Conservation (phyloP, 2,113 vertebrate species). For the Oncorhynchus kisutch region DNA sequence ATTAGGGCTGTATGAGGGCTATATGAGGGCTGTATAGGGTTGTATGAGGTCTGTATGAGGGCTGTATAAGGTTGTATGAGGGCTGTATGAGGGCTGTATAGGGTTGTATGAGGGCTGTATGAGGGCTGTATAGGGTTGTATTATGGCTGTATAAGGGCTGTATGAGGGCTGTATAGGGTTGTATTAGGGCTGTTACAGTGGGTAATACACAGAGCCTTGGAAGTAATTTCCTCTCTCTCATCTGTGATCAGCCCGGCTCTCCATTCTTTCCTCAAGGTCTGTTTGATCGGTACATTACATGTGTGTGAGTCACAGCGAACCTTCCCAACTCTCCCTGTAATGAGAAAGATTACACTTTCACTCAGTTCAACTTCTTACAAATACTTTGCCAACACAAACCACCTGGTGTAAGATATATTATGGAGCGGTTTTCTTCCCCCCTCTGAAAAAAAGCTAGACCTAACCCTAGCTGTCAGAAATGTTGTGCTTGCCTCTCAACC, state of each 20-base stretch:
- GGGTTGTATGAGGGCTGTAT: too few species aligned
- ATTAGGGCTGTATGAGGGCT: too few species aligned
- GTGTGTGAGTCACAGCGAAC: conserved; percentile 25
- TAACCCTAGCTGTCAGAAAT: background rate
- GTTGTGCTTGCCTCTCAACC: background rate
- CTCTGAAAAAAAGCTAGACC: too few species aligned
- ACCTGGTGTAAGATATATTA: background rate
- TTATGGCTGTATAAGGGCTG: too few species aligned
- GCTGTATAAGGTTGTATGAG: too few species aligned
- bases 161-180: too few species aligned
- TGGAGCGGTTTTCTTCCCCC: background rate
- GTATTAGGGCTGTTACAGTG: background rate
- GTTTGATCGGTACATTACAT: conserved; percentile 26
- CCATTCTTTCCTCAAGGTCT: conserved; percentile 12
- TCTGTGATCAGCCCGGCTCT: background rate
- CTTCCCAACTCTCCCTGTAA: conserved; percentile 6
- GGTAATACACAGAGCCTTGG: background rate
- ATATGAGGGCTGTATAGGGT: too few species aligned
- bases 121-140: too few species aligned
- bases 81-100: too few species aligned
- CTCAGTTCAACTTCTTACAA: conserved; percentile 16
- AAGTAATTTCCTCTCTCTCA: background rate
- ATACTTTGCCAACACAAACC: conserved; percentile 2
- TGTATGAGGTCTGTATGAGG: too few species aligned
- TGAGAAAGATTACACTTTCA: conserved; percentile 33